These are phyloP conservation scores for Pheosia tremula DNA, from an alignment of 2,888 invertebrate genomes.

Conservation along the genomic window DNA sequence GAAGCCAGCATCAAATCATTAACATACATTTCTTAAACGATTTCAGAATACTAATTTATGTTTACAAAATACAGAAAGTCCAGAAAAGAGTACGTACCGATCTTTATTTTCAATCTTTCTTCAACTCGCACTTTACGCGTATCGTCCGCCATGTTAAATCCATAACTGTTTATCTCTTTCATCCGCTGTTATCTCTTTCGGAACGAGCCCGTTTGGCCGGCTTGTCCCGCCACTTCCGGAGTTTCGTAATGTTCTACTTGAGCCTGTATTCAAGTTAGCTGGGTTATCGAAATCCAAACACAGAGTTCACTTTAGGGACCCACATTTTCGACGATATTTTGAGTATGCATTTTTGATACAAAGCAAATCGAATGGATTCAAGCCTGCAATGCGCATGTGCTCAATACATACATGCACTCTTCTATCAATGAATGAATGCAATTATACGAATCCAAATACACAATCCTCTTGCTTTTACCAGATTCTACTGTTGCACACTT, in stretches of 20 bases:
- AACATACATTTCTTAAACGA: constrained; percentile 16
- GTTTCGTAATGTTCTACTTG: constrained; percentile 83
- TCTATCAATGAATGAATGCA: constrained; percentile 80
- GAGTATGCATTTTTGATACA: constrained; percentile 43
- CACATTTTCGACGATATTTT: constrained; percentile 54
- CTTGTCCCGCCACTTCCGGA: constrained; percentile 83
- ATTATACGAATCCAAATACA: constrained; percentile 47
- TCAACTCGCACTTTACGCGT: constrained; percentile 95
- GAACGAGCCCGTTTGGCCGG: constrained; percentile 82
- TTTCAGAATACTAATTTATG: constrained; percentile 18
- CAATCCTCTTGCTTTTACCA: constrained; percentile 33
- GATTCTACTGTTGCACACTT: constrained; percentile 23
- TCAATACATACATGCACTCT: constrained; percentile 64
- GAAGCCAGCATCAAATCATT: constrained; percentile 11
- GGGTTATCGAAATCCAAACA: constrained; percentile 55
- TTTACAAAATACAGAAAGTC: constrained; percentile 28
- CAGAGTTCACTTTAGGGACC: constrained; percentile 48
- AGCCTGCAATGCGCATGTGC: constrained; percentile 77
- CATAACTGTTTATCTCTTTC: constrained; percentile 88
- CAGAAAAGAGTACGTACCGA: constrained; percentile 88
- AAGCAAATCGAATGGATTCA: constrained; percentile 52
- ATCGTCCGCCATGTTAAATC: constrained; percentile 96
- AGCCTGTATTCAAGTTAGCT: constrained; percentile 65
- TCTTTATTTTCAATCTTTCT: constrained; percentile 97
- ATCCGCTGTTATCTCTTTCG: constrained; percentile 85